phyloP scores from a whole-genome alignment of 2,888 invertebrate species.

The Drosophila prostipennis region DNA sequence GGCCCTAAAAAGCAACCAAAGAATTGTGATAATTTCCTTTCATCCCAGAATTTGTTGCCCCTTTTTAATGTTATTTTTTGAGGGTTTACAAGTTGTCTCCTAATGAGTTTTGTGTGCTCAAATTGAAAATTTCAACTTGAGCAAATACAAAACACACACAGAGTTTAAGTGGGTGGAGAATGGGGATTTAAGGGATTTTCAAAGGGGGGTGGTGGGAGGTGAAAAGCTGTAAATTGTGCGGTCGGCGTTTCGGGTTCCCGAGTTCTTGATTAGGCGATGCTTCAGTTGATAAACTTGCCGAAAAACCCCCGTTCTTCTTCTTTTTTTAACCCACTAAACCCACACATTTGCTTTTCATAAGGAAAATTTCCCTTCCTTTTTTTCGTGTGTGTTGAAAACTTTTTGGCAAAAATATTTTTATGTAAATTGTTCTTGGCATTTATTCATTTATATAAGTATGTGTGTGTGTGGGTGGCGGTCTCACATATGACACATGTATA shows the following conservation, averaged over 20 bases:
- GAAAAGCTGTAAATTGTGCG: slow-evolving; percentile 60
- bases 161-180: neutral
- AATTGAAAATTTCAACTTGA: slow-evolving; percentile 43
- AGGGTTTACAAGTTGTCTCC: slow-evolving; percentile 26
- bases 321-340: slow-evolving; percentile 14
- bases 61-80: slow-evolving; percentile 18
- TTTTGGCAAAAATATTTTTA: slow-evolving; percentile 76
- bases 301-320: neutral
- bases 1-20: neutral
- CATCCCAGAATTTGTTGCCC: slow-evolving; percentile 24
- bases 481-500: slow-evolving; percentile 49
- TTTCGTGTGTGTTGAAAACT: slow-evolving; percentile 48
- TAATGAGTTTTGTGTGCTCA: slow-evolving; percentile 41
- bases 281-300: slow-evolving; percentile 71
- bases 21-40: slow-evolving; percentile 18
- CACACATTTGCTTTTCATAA: slow-evolving; percentile 64
- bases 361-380: slow-evolving; percentile 52
- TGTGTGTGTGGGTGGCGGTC: slow-evolving; percentile 16
- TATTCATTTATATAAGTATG: slow-evolving; percentile 61
- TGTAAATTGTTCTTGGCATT: slow-evolving; percentile 76
- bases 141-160: slow-evolving; percentile 31
- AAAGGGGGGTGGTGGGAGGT: neutral
- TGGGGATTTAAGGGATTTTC: slow-evolving; percentile 3
- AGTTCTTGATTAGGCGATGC: slow-evolving; percentile 74
- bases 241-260: slow-evolving; percentile 49